Conservation (phyloP, 2,113 vertebrate genomes). For the Gopherus evgoodei region DNA sequence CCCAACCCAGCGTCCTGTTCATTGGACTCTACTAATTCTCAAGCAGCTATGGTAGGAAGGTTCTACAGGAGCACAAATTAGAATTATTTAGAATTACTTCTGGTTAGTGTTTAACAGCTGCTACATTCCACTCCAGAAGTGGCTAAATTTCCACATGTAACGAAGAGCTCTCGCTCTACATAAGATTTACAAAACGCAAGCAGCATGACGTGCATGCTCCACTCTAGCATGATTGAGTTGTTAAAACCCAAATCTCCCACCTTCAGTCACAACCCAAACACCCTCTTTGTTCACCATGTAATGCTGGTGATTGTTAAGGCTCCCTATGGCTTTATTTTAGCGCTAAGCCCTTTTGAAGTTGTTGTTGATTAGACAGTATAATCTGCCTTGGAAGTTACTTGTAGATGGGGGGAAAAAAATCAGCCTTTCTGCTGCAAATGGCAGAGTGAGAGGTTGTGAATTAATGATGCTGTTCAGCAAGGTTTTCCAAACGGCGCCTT, state of each 20-base stretch:
- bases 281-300: conserved; percentile 46
- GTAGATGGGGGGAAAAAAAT: background rate
- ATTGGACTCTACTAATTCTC: background rate
- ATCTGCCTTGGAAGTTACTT: conserved; percentile 37
- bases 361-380: conserved; percentile 34
- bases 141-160: accelerated
- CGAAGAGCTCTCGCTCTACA: background rate
- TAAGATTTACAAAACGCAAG: accelerated
- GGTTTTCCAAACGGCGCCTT: background rate
- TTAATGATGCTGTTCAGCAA: background rate
- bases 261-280: conserved; percentile 43
- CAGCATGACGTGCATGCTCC: background rate
- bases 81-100: accelerated
- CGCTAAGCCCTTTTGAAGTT: conserved; percentile 16
- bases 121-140: accelerated
- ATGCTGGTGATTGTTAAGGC: background rate
- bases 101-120: accelerated
- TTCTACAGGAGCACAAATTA: background rate
- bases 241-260: conserved; percentile 51
- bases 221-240: accelerated
- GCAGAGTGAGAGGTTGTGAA: background rate
- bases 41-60: background rate
- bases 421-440: background rate
- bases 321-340: background rate
- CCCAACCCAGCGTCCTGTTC: background rate